Base-by-base conservation (phyloP, 2,888 invertebrate genomes). In the Acanthopleura granulata region DNA sequence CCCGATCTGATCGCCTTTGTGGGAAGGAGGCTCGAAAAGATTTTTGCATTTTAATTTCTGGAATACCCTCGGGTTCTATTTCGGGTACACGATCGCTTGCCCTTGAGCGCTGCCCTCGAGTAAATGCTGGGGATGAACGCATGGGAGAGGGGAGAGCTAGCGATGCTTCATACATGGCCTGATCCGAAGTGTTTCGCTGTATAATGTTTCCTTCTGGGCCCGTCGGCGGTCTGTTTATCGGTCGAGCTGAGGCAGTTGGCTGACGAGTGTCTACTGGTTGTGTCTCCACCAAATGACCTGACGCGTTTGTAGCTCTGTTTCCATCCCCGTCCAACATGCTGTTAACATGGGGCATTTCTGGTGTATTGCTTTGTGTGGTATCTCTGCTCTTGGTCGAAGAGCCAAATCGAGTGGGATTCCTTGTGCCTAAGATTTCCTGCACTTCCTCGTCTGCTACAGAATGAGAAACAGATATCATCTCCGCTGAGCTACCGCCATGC, bases 401-500 rank as follows among this genome's bases (percentile, higher is more conserved):
- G 40, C 40, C 40, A 40, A 40, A 40, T 40, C 40, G 40, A n/a
- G 57, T 57, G 18, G 57, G n/a, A 16, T 22, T 66, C 25, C 66
- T 66, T 22, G 66, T 66, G 3, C 66, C 66, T 27, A 66, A 25
- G 1, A 66, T 66, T 27, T 27, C 27, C 29, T 66, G 66, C 27
- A 66, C 66, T 27, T 66, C 66, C 29, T 66, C 66, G 25, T 66
- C 66, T 22, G 66, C 66, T 27, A 66, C 22, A 6, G 66, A 66
- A 1, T 66, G 66, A 27, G 66, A 66, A 22, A 66, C 66, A 66
- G 29, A 22, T 16, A 18, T 66, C 16, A 16, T 15, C 6, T 22
- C 66, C 6, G 66, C 29, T 16, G 66, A 66, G 29, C 16, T 27
- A 27, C 27, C 66, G 16, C 25, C 25, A 16, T 66, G 25, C 16